Base-by-base conservation (phyloP, 2,797 vertebrate species). In the Lycodopsis pacificus region DNA sequence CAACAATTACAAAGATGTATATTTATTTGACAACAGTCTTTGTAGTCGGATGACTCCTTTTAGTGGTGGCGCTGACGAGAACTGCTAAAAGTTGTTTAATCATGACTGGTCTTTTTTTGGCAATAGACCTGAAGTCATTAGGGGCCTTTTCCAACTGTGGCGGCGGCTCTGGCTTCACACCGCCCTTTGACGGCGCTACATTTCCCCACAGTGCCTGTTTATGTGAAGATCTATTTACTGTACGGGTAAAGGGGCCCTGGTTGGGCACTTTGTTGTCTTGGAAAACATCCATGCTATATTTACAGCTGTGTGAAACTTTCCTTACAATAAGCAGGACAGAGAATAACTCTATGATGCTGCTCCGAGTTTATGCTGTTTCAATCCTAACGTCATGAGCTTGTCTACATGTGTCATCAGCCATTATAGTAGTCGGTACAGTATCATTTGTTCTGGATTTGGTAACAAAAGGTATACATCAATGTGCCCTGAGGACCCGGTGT, bases 51-150 rank as follows among this genome's bases (percentile, higher is more conserved):
- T 40, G 72, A 67, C 78, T 91, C 83, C 88, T 79, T 87, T 84
- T 32, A 80, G 69, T 64, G 32, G 38, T 49, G 61, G 83, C 71
- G 73, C 73, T 74, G 81, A 90, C 84, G 82, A 56, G 76, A 79
- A 65, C 71, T 12, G 69, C 66, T 77, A 27, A 82, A 80, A 83
- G 34, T 62, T 83, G 88, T 94, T 83, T 86, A 92, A 94, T 94
- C 88, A 91, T 69, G 81, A 85, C 65, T 92, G 92, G 86, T 91
- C 59, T 75, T 81, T 83, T 81, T 82, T 65, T 79, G 49, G 49
- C 73, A 73, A 75, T 13, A 20, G 64, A 84, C 73, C 62, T 80
- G 34, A 82, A 80, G 77, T 79, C 68, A 65, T 15, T 51, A 79
- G 54, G 54, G 56, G 4, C 12, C 69, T 66, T 66, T 85, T 71